Evolutionary conservation across 2,797 vertebrate genomes (phyloP), one percentile per base, ranked within the genome.

Genomic region (Leptoclinus maculatus): DNA sequence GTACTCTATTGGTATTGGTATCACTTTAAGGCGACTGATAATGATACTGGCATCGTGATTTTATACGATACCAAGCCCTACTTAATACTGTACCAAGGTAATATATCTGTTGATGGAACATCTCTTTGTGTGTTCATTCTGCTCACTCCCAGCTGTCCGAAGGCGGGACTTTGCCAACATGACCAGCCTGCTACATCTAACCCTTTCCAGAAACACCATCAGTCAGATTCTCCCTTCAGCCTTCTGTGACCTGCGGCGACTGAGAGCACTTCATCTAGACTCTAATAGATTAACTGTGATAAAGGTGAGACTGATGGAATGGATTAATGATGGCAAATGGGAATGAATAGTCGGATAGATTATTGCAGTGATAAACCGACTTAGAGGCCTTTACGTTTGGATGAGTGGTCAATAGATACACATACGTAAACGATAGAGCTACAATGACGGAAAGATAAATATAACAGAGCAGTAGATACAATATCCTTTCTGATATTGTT

Each of bases 111-210:
- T 71, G 8, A 84, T 71, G 3, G 11, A 47, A 12, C 43, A 2
- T 63, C 34, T 53, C 14, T 76, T 29, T 81, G 19, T 81, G 19
- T 82, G 23, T 53, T 72, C 66, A n/a, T 74, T 59, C 5, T 12
- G 0, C 16, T 87, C 5, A 2, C 27, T 73, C 8, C 7, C 94
- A 32, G 95, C 95, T 1, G 94, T 97, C 11, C 86, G 95, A 66
- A 94, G 94, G 66, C 96, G 94, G 54, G 97, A 97, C 86, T 97
- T 97, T 74, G 96, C 96, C 58, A 97, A 97, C 90, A 97, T 97
- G 97, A 97, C 97, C 10, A 95, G 95, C 60, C 93, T 97, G 39
- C 93, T 97, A 12, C 96, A 97, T 78, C 88, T 97, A 89, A 97
- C 97, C 0, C 89, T 97, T 3, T 97, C 96, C 16, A 94, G 96